Evolutionary conservation across 2,113 vertebrate genomes (phyloP).

Genomic region (Anas platyrhynchos): DNA sequence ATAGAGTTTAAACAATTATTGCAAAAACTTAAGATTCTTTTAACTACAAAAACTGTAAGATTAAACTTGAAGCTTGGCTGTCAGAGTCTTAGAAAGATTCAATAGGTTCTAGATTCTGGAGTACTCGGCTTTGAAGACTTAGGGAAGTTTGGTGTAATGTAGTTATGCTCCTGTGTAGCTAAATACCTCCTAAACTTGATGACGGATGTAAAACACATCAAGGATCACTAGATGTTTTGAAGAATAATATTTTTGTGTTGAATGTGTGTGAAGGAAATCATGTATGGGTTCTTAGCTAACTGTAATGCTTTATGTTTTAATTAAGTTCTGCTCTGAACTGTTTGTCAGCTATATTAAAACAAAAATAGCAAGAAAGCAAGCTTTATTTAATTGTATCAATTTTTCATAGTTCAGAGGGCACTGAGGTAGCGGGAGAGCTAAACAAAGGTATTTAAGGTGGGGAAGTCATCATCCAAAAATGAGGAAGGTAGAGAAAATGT

Average conservation of each 20-base stretch:
- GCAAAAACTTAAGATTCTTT: slow-evolving; percentile 20
- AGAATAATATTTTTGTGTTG: not conserved
- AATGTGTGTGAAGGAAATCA: not conserved
- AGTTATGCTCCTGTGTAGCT: not conserved
- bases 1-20: slow-evolving; percentile 38
- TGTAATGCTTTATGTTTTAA: not conserved
- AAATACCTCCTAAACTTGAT: not conserved
- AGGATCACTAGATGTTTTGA: not conserved
- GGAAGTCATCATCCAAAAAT: not conserved
- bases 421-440: not conserved
- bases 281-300: not conserved
- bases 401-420: not conserved
- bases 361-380: not conserved
- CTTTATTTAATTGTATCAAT: not conserved
- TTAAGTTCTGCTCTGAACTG: not conserved
- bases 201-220: not conserved
- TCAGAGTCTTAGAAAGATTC: not conserved
- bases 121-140: not conserved
- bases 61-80: not conserved
- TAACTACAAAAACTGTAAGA: not conserved
- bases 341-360: not conserved
- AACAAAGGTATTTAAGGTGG: not conserved
- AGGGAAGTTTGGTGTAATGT: not conserved
- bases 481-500: not conserved
- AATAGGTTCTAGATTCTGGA: not conserved